Conservation (phyloP, 2,113 vertebrate genomes). For the Engystomops pustulosus region DNA sequence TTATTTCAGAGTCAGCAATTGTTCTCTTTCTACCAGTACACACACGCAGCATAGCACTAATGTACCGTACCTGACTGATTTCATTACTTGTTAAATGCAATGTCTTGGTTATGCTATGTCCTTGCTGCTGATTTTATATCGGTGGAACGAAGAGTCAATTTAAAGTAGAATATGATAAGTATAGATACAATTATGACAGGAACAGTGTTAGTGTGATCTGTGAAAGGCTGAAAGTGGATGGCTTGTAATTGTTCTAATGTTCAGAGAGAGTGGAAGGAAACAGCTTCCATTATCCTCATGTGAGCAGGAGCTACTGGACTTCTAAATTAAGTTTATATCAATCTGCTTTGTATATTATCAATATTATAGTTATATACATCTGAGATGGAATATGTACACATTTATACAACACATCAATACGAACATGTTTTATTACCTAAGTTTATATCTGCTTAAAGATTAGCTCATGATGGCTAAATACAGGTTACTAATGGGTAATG, state of each 20-base stretch:
- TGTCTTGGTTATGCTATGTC: neutral
- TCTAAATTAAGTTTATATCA: neutral
- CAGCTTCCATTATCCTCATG: neutral
- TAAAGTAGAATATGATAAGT: neutral
- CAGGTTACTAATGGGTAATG: no score
- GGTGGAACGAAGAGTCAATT: neutral
- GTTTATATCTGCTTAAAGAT: neutral
- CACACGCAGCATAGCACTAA: neutral
- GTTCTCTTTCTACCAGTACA: neutral
- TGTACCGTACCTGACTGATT: neutral
- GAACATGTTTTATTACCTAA: neutral
- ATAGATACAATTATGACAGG: neutral
- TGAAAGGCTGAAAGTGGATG: neutral
- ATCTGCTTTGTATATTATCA: neutral
- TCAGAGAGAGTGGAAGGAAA: neutral
- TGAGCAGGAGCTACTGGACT: neutral
- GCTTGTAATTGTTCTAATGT: neutral
- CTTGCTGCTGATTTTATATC: neutral
- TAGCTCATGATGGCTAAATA: neutral
- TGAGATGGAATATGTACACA: neutral
- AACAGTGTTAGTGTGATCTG: neutral
- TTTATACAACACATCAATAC: neutral
- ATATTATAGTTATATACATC: conserved; percentile 4
- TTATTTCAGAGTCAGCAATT: neutral
- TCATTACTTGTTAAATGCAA: neutral